Conservation (phyloP, 2,888 invertebrate species). For the Tipula vernalis region DNA sequence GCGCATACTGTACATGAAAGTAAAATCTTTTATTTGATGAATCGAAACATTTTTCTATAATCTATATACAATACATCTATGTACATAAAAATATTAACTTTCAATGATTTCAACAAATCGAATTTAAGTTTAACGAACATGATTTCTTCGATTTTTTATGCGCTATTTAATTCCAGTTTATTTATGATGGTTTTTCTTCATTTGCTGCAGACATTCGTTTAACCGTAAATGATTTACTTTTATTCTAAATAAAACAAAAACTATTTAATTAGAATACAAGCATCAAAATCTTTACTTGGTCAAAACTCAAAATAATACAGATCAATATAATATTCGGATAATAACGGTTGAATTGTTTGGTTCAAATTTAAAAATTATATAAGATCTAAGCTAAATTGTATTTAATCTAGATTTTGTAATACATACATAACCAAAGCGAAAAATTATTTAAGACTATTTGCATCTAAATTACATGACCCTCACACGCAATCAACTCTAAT, state of each 20-base stretch:
- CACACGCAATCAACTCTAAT: too few relatives aligned
- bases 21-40: not conserved
- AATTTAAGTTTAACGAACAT: not conserved
- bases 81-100: not conserved
- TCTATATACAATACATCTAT: too few relatives aligned
- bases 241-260: not conserved
- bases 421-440: too few relatives aligned
- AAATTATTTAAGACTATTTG: too few relatives aligned
- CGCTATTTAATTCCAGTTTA: not conserved
- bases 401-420: not conserved
- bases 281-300: not conserved
- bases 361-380: not conserved
- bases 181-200: not conserved
- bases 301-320: not conserved
- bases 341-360: not conserved
- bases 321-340: not conserved
- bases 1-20: not conserved
- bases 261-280: not conserved
- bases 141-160: not conserved
- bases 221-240: not conserved
- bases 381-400: not conserved
- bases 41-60: not conserved
- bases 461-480: too few relatives aligned
- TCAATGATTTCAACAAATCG: not conserved
- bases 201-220: not conserved